Conservation (phyloP, 1,140 invertebrate species). For the Drosophila truncata region DNA sequence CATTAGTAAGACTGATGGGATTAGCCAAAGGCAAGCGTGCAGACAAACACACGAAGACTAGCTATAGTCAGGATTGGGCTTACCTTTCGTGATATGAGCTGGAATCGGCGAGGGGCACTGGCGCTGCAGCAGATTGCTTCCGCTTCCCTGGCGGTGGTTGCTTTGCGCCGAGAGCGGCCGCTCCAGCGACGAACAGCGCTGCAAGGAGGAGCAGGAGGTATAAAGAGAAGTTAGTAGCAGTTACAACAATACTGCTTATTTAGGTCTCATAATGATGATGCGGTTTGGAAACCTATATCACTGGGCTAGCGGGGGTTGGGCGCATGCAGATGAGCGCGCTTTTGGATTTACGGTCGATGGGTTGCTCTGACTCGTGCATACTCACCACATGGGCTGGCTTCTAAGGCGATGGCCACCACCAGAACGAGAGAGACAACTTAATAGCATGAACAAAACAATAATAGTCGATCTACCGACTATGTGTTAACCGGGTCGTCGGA, state of each 20-base stretch:
- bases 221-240: not conserved
- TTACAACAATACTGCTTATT: accelerated
- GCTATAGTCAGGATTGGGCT: not conserved
- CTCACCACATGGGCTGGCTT: slow-evolving; percentile 84
- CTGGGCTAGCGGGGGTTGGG: slow-evolving; percentile 12
- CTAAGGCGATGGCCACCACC: slow-evolving; percentile 56
- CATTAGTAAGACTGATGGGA: slow-evolving; percentile 74
- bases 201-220: slow-evolving; percentile 58
- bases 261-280: slow-evolving; percentile 31
- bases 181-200: slow-evolving; percentile 93
- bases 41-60: slow-evolving; percentile 54
- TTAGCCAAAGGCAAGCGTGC: slow-evolving; percentile 68
- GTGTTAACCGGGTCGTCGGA: too few relatives aligned
- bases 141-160: slow-evolving; percentile 86
- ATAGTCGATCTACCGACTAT: slow-evolving; percentile 19
- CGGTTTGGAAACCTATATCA: slow-evolving; percentile 15
- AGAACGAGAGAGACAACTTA: slow-evolving; percentile 70
- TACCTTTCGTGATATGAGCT: slow-evolving; percentile 91
- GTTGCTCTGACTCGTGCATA: slow-evolving; percentile 34
- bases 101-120: slow-evolving; percentile 89
- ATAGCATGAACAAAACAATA: slow-evolving; percentile 25
- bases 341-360: slow-evolving; percentile 26
- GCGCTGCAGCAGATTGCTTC: slow-evolving; percentile 86
- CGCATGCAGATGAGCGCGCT: slow-evolving; percentile 76
- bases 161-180: slow-evolving; percentile 89